Evolutionary conservation across 2,113 vertebrate species (phyloP), one percentile per base, ranked within the genome.

Genomic region (Labrus mixtus): DNA sequence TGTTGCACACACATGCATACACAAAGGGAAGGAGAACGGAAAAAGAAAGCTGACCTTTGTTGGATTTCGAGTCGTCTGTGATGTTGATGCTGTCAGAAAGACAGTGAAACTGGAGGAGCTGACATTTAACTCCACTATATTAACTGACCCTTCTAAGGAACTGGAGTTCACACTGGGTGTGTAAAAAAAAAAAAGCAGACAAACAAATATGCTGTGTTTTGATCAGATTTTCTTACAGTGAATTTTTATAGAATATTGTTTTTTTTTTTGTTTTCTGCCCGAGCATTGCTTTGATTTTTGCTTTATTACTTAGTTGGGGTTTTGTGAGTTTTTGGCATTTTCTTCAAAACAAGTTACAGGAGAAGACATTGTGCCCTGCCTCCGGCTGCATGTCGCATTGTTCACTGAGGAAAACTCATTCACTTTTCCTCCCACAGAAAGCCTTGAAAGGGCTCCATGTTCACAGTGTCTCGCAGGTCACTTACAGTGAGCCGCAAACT

Each of bases 41-140:
- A 41, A 33, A 56, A 64, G 45, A 64, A 19, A 59, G 64, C 58
- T 86, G 85, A 90, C 84, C 86, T 90, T 83, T 90, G 66, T 79
- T 82, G 29, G 85, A 84, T 84, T 73, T 73, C 50, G 19, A 73
- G 68, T 37, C 58, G 73, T 73, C 54, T 83, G 61, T 78, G 79
- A 87, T 81, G 87, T 74, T 76, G 74, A 76, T 63, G 80, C 73
- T 82, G 74, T 79, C 87, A 83, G 70, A 80, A 78, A 81, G 72
- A 83, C 80, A 81, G 74, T 73, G 81, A 76, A 81, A 78, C 60
- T 53, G 68, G 68, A 86, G 25, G 70, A 78, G 78, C 50, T 90
- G 85, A 83, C 85, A 84, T 91, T 88, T 87, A 77, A 62, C 72
- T 78, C 50, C 55, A 66, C 73, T 81, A 68, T 86, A 86, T 85